Conservation (phyloP, 2,113 vertebrate genomes). For the Pollachius pollachius region DNA sequence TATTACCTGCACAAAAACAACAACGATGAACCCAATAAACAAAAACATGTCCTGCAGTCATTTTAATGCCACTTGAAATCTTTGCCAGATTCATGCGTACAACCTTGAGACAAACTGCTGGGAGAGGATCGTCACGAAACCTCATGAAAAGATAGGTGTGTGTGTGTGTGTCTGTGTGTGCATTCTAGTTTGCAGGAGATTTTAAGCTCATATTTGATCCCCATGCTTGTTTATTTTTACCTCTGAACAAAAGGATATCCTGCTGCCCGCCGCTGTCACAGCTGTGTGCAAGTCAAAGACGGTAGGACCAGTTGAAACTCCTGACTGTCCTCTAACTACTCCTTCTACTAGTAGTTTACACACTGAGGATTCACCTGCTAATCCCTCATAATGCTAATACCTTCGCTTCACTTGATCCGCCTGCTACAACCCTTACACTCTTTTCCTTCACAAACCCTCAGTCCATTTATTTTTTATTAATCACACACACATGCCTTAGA, state of each 20-base stretch:
- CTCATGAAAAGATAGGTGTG: constrained; percentile 90
- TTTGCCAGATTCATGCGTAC: constrained; percentile 88
- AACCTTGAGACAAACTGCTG: constrained; percentile 97
- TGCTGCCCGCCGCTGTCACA: constrained; percentile 92
- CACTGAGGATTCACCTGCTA: too few species aligned
- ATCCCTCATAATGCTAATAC: background rate
- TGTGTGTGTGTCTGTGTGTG: background rate
- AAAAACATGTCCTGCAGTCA: accelerated
- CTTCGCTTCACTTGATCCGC: constrained; percentile 2
- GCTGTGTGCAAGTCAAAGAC: constrained; percentile 93
- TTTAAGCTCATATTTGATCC: background rate
- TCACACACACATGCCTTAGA: too few species aligned
- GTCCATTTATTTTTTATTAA: too few species aligned
- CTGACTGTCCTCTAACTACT: too few species aligned
- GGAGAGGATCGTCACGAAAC: constrained; percentile 92
- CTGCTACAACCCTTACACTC: background rate
- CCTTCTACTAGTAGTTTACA: too few species aligned
- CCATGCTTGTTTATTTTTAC: background rate
- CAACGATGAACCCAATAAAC: background rate
- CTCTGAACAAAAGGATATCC: constrained; percentile 82
- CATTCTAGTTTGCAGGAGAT: background rate
- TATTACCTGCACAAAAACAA: background rate
- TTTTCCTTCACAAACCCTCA: too few species aligned
- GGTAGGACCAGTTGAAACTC: constrained; percentile 69
- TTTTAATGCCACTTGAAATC: constrained; percentile 7